Base-by-base conservation (phyloP, 2,113 vertebrate genomes). In the Scartelaos histophorus region DNA sequence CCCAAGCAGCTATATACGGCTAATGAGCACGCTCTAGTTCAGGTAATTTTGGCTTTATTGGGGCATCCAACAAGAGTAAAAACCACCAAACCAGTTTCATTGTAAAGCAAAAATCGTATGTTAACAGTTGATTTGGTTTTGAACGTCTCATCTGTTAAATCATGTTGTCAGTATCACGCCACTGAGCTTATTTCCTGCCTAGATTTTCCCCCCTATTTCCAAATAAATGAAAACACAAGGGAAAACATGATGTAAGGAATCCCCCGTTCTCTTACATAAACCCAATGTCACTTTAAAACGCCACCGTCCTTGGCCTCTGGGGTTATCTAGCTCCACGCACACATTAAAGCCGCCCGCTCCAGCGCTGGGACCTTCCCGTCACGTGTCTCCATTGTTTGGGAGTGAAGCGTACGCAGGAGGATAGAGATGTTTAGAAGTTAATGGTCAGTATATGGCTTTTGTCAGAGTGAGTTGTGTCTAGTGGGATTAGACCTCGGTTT, bases 401-500 rank as follows among this genome's bases (percentile, higher is more conserved):
- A 46, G 1, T 34, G 51, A 16, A 19, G 38, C n/a, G 56, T 75
- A 53, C 67, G 66, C 38, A 51, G 12, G 13, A 66, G 69, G 70
- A 67, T 54, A 66, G 58, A 24, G 70, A 71, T 69, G 69, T 58
- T 75, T 38, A 65, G 35, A 29, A 78, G 67, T 38, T 22, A 29
- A 43, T 46, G 61, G 24, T 19, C 35, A 65, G 19, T 57, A 35
- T 47, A 13, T 68, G 74, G 70, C 67, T 70, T n/a, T 73, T 71
- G 29, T 19, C 64, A 17, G 24, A 81, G 76, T 73, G 75, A 89
- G 87, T 92, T 85, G 74, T 87, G 87, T 89, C 87, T 90, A 84
- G 70, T 79, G 82, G 84, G 90, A 85, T 88, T 89, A 88, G 86
- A 76, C 80, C 65, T 73, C 51, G 34, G 79, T 72, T 90, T 91